Evolutionary conservation across 2,113 vertebrate genomes (phyloP), one percentile per base, ranked within the genome.

Genomic region (Osmerus mordax): DNA sequence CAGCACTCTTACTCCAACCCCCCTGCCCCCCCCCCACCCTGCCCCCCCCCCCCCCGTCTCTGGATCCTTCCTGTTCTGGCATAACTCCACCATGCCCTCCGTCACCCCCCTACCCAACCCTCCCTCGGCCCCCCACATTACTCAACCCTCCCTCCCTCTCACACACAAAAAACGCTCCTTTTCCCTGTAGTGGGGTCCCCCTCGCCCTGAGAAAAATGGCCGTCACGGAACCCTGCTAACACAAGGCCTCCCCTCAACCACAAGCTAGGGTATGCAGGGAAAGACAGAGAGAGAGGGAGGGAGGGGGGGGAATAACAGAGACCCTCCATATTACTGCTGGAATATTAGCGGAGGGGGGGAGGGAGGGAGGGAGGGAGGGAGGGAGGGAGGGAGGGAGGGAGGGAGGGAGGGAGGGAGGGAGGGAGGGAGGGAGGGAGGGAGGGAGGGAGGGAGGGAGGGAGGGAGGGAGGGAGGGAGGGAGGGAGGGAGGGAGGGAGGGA

Each of bases 31-130:
- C 87, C 87, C 75, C 80, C 79, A 2, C 25, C 25, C 1, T 80
- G n/a, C n/a, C n/a, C n/a, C n/a, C n/a, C n/a, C n/a, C n/a, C n/a
- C n/a, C n/a, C n/a, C 87, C 58, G 65, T 86, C 84, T 86, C 75
- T 85, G 89, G 81, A 90, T 47, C 85, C 90, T 90, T 88, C 88
- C 81, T 82, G 80, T 73, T 87, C 81, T 91, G 90, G 91, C 87
- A 90, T 72, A 59, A 79, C 72, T 89, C 89, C 87, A 90, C 61
- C 77, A 78, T 84, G 88, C 83, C 87, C 91, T 89, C 84, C 84
- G 80, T 88, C 78, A 86, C 83, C 90, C 78, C 75, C 36, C 65
- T 66, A 56, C 72, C 83, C 75, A 86, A 81, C 77, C 76, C 70
- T 83, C 51, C 64, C 58, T 32, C 56, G 74, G 65, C 68, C 70